Base-by-base conservation (phyloP, 2,797 vertebrate genomes). In the Microctenopoma lineatum region DNA sequence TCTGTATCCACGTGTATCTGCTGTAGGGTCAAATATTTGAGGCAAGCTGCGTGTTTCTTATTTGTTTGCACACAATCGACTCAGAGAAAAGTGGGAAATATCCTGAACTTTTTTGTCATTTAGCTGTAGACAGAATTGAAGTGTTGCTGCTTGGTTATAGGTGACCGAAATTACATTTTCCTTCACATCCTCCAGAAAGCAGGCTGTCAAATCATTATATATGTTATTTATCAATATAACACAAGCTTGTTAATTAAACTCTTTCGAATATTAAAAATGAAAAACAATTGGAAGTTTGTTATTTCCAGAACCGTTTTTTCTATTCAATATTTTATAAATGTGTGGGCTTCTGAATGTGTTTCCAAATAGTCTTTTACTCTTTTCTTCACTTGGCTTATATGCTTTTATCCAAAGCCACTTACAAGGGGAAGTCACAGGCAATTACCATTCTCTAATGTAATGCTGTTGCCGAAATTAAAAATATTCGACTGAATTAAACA, bases 21-120 rank as follows among this genome's bases (percentile, higher is more conserved):
- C 46, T 68, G 36, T 29, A 51, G 34, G 50, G 69, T 48, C 58
- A 54, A 67, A 77, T 18, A 4, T 58, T 56, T 25, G 25, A 53
- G 6, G 21, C 5, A 39, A 8, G 26, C 1, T 12, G 4, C 16
- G 44, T 38, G 13, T 21, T 61, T 2, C 44, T 59, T n/a, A 14
- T 42, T 29, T 75, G 14, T 14, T 48, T 57, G 15, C 13, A 59
- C 73, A 42, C 26, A 44, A 29, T 21, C 21, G 21, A 21, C 21
- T 21, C 21, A 21, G 21, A 21, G 21, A 21, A 21, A 21, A 21
- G 21, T 21, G 21, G 21, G 21, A 21, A 21, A 21, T 21, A 21
- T 21, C 21, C 21, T 21, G 2, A 21, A 21, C n/a, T 48, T 3
- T 41, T 42, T 48, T 64, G n/a, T 63, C 13, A 47, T 27, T 52